Base-by-base conservation (phyloP, 2,113 vertebrate genomes). In the Clarias magur region DNA sequence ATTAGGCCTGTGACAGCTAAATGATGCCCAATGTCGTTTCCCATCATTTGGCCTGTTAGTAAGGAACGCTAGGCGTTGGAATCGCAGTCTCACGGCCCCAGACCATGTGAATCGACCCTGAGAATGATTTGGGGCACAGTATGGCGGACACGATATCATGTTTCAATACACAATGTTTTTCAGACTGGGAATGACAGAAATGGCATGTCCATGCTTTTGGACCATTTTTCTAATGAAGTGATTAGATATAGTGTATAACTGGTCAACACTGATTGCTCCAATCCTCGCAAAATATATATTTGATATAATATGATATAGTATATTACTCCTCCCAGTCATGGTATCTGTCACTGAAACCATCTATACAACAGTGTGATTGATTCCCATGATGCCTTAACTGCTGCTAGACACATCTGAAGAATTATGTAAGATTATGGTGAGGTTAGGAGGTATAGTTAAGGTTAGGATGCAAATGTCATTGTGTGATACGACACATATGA, bases 1-100 rank as follows among this genome's bases (percentile, higher is more conserved):
- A 91, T 91, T 93, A 91, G 89, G 79, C 88, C 88, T 89, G 89
- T 94, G 94, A 95, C 93, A 93, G 88, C 89, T 92, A 93, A 95
- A 95, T 94, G 91, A 93, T 11, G 91, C 90, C 75, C 91, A 88
- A 92, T 92, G 89, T 94, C 73, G 63, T 89, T 91, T 91, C 88
- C 86, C 86, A 90, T 89, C 79, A 92, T 91, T 92, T 87, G 25
- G 27, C 84, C 86, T 88, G 80, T 87, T 89, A 90, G 88, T 82
- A 90, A 88, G 85, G 90, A 91, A 86, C 70, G 85, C 85, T 72
- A 82, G 42, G 62, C 62, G 79, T 84, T 34, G 56, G 60, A 65
- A 9, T 48, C 84, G 88, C 65, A 87, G 89, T 91, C 89, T 89
- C 84, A 73, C 75, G 78, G 57, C 67, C 81, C 67, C 82, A 82